Percentiles rank a stretch among this genome's conserved stretches.
Conservation (phyloP, 2,113 vertebrate genomes). For the Hippoglossus stenolepis region DNA sequence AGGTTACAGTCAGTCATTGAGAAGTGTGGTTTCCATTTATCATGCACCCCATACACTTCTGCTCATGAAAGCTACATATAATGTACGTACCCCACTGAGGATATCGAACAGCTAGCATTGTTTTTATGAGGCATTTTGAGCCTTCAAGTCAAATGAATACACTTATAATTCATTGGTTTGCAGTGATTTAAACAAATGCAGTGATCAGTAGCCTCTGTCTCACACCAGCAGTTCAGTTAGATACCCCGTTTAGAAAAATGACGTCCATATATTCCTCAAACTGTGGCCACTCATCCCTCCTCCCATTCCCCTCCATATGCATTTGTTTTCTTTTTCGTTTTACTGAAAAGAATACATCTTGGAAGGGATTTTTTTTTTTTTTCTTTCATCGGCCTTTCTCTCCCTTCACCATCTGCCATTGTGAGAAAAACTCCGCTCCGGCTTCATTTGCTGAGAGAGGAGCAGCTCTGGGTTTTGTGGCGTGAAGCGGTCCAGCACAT, state of each 20-base stretch:
- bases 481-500: constrained; percentile 3
- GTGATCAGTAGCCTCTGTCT: too few relatives aligned
- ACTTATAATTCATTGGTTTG: too few relatives aligned
- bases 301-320: constrained; percentile 59
- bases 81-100: too few relatives aligned
- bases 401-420: constrained; percentile 69
- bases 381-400: constrained; percentile 50
- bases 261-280: background rate
- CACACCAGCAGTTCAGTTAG: too few relatives aligned
- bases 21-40: background rate
- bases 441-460: constrained; percentile 28
- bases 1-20: constrained; percentile 29
- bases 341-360: constrained; percentile 68
- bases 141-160: too few relatives aligned
- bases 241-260: background rate
- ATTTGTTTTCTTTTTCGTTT: constrained; percentile 70
- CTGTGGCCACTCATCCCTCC: constrained; percentile 27
- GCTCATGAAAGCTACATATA: too few relatives aligned
- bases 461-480: constrained; percentile 28
- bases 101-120: too few relatives aligned
- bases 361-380: constrained; percentile 58
- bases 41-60: too few relatives aligned
- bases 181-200: too few relatives aligned
- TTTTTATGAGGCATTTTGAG: too few relatives aligned
- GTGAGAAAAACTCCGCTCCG: constrained; percentile 46